These are phyloP conservation scores for Drosophila stalkeri DNA, from an alignment of 2,888 invertebrate species.

Conservation along the genomic window DNA sequence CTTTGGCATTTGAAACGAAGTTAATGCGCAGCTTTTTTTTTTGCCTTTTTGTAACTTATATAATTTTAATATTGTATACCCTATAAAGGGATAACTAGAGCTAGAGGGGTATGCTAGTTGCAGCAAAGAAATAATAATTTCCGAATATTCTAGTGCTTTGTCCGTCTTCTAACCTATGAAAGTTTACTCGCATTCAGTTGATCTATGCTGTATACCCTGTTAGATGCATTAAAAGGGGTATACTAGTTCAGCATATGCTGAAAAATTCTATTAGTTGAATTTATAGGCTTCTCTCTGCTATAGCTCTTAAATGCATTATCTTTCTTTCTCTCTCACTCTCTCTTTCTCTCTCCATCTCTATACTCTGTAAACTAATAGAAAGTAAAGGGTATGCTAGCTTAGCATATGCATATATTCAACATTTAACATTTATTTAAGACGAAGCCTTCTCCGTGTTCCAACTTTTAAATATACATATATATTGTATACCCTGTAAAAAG, in stretches of 20 bases:
- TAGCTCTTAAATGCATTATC: not conserved
- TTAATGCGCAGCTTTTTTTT: constrained; percentile 46
- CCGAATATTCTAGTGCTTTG: not conserved
- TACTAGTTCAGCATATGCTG: not conserved
- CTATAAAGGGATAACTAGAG: not conserved
- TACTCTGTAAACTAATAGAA: not conserved
- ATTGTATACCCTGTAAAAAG: not conserved
- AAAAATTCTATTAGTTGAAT: not conserved
- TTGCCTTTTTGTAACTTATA: not conserved
- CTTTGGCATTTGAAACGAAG: constrained; percentile 43
- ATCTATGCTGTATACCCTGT: not conserved
- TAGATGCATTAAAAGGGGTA: not conserved
- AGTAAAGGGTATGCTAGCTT: not conserved
- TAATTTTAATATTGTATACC: not conserved
- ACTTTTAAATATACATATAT: not conserved
- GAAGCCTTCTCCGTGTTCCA: too few relatives aligned
- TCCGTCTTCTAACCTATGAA: not conserved
- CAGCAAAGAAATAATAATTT: not conserved
- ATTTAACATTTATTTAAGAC: too few relatives aligned
- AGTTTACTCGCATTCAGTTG: not conserved
- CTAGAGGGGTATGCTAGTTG: not conserved
- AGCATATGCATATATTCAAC: not conserved
- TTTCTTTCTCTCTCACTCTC: not conserved
- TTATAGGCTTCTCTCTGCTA: not conserved
- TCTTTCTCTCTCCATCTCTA: not conserved